Evolutionary conservation across 2,797 vertebrate genomes (phyloP).

Genomic region (Microchirus variegatus): DNA sequence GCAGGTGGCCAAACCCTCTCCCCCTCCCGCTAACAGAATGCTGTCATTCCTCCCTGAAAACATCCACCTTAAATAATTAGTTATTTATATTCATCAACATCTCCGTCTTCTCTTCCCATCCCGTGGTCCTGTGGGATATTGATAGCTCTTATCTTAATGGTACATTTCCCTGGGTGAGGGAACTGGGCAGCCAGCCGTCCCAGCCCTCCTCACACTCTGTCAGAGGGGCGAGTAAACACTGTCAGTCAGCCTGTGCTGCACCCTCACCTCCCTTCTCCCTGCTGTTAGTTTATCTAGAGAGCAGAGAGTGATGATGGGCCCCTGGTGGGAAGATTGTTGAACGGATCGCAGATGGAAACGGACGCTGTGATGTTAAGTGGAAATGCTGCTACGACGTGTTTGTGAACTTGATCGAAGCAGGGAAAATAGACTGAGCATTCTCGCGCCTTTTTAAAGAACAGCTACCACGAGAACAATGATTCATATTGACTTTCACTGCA

Average conservation of each 20-base stretch:
- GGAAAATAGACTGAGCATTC: background rate
- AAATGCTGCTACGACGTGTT: slow-evolving; percentile 17
- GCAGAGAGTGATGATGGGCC: slow-evolving; percentile 84
- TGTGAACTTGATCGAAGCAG: slow-evolving; percentile 4
- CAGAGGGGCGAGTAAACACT: slow-evolving; percentile 81
- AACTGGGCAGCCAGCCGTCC: slow-evolving; percentile 59
- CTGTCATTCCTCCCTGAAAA: slow-evolving; percentile 59
- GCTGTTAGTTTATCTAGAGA: slow-evolving; percentile 93
- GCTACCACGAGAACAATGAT: background rate
- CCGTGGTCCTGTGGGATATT: slow-evolving; percentile 60
- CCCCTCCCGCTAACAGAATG: slow-evolving; percentile 16
- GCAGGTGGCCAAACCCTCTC: slow-evolving; percentile 59
- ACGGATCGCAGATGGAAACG: slow-evolving; percentile 17
- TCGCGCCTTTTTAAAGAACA: background rate
- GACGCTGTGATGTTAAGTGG: slow-evolving; percentile 10
- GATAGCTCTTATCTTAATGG: slow-evolving; percentile 80
- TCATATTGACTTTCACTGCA: slow-evolving; percentile 7
- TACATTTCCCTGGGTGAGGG: slow-evolving; percentile 66
- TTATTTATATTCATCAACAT: slow-evolving; percentile 65
- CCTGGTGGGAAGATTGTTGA: slow-evolving; percentile 44
- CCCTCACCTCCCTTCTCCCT: slow-evolving; percentile 70
- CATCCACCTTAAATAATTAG: slow-evolving; percentile 58
- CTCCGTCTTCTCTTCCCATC: slow-evolving; percentile 48
- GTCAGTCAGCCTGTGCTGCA: slow-evolving; percentile 74
- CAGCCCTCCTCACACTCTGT: slow-evolving; percentile 79